Percentiles rank a stretch among this genome's conserved stretches.
phyloP scores from a whole-genome alignment of 2,888 invertebrate species.

The Scaptomyza flava region DNA sequence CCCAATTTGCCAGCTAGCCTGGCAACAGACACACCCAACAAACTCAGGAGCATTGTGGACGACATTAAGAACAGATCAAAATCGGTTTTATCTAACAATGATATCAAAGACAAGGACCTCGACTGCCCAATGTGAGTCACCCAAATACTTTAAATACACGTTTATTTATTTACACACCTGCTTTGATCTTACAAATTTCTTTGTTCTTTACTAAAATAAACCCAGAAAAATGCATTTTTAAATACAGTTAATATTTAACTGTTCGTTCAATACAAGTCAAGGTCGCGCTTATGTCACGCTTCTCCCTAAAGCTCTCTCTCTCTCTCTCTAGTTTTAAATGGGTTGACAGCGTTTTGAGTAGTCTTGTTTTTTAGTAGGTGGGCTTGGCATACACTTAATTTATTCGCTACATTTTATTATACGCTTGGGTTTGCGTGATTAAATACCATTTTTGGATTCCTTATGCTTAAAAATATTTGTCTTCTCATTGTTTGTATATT shows the following conservation, averaged over 20 bases:
- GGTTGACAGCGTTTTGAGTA: not conserved
- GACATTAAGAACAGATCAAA: constrained; percentile 53
- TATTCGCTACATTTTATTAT: not conserved
- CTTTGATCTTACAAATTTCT: not conserved
- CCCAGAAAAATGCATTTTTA: not conserved
- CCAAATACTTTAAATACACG: not conserved
- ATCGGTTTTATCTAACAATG: constrained; percentile 36
- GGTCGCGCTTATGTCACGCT: constrained; percentile 55
- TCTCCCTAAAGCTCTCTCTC: constrained; percentile 4
- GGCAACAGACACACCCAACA: constrained; percentile 41
- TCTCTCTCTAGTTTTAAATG: constrained; percentile 17
- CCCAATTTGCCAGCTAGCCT: constrained; percentile 40
- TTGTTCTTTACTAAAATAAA: no score
- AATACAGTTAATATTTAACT: not conserved
- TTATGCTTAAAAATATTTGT: not conserved
- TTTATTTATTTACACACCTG: constrained; percentile 1
- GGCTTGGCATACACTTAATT: not conserved
- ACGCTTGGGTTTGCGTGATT: constrained; percentile 11
- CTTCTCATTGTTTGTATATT: not conserved
- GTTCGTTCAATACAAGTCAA: constrained; percentile 29
- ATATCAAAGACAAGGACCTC: constrained; percentile 19
- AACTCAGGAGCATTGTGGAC: constrained; percentile 51
- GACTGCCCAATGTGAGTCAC: constrained; percentile 43
- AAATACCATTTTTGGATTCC: constrained; percentile 4
- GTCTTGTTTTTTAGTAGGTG: constrained; percentile 21